phyloP scores from a whole-genome alignment of 2,888 invertebrate species.

The Automeris io region DNA sequence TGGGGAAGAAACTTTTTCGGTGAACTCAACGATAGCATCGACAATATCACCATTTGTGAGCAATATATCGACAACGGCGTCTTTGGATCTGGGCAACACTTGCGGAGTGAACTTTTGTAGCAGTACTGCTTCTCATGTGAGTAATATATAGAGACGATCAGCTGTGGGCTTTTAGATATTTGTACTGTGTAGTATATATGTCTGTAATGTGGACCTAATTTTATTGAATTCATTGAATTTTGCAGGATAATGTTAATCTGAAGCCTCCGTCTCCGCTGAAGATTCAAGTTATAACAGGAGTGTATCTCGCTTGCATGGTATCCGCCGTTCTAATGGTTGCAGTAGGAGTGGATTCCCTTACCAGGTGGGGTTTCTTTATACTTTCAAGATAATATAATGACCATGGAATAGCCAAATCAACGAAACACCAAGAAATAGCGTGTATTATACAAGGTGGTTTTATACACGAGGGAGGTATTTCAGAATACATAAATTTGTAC shows the following conservation, averaged over 20 bases:
- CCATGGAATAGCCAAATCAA: background rate
- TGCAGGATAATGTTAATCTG: slow-evolving; percentile 80
- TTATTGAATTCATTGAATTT: background rate
- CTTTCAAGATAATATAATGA: background rate
- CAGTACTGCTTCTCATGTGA: slow-evolving; percentile 59
- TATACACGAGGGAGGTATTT: too few species aligned
- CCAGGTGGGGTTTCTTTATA: slow-evolving; percentile 70
- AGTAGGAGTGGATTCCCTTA: slow-evolving; percentile 87
- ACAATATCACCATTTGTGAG: slow-evolving; percentile 24
- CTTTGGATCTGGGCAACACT: slow-evolving; percentile 70
- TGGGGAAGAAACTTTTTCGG: slow-evolving; percentile 33
- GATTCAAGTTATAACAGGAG: slow-evolving; percentile 87
- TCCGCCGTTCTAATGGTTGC: slow-evolving; percentile 84
- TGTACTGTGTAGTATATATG: too few species aligned
- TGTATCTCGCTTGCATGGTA: slow-evolving; percentile 88
- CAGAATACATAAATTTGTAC: too few species aligned
- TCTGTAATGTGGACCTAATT: too few species aligned
- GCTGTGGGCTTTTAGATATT: too few species aligned
- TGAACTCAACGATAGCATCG: slow-evolving; percentile 34
- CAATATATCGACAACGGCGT: slow-evolving; percentile 30
- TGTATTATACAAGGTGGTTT: too few species aligned
- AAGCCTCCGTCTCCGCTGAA: slow-evolving; percentile 83
- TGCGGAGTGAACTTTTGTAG: slow-evolving; percentile 88
- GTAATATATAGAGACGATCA: slow-evolving; percentile 15
- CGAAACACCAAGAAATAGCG: background rate